These are phyloP conservation scores for Montifringilla adamsi DNA, from an alignment of 2,113 vertebrate genomes.

Conservation along the genomic window DNA sequence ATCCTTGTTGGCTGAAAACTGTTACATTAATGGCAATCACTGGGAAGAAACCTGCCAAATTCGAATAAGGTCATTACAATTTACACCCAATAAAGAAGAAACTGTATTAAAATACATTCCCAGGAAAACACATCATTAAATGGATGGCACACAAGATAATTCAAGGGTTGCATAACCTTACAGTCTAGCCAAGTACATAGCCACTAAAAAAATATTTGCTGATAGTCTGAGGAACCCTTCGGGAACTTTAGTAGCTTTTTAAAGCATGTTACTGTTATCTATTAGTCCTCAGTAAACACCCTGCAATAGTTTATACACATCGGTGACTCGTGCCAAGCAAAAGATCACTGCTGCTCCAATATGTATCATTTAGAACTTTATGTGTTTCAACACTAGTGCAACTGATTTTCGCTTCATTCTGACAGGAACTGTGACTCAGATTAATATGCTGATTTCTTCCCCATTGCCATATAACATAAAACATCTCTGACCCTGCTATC, in stretches of 20 bases:
- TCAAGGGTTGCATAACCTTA: not conserved
- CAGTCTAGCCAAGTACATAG: not conserved
- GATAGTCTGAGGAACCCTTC: not conserved
- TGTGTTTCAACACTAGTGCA: not conserved
- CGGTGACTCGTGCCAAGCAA: not conserved
- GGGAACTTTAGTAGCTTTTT: not conserved
- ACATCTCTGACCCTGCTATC: not conserved
- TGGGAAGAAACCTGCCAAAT: not conserved
- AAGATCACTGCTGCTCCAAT: not conserved
- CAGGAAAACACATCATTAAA: not conserved
- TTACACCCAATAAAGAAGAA: not conserved
- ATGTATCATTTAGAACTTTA: not conserved
- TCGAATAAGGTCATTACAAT: constrained; percentile 13
- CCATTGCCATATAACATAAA: not conserved
- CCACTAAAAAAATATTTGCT: not conserved
- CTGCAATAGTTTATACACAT: not conserved
- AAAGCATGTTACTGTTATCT: not conserved
- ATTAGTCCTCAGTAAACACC: not conserved
- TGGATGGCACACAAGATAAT: not conserved
- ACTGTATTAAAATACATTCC: not conserved
- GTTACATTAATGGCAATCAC: not conserved
- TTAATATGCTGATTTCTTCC: not conserved
- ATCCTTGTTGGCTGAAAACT: not conserved
- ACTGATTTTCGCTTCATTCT: not conserved
- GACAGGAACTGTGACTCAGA: not conserved